Conservation (phyloP, 64 coral and sea anemone species). For the Hydrozoanthus tunicans region DNA sequence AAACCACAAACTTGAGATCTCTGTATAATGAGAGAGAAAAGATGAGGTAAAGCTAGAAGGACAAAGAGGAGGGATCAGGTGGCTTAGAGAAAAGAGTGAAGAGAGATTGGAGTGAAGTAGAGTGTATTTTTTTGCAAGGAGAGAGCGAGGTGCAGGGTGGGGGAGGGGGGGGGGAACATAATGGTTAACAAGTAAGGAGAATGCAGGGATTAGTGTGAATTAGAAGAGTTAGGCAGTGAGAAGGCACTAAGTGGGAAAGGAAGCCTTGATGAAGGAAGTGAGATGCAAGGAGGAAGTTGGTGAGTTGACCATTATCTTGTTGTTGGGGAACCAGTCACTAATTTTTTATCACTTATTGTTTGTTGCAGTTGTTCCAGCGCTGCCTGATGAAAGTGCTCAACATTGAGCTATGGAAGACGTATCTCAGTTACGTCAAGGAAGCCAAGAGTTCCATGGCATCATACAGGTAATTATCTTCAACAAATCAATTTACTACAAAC, state of each 20-base stretch:
- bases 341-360: not conserved
- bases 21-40: too few species aligned
- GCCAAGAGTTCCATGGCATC: conserved; percentile 93
- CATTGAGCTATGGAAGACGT: conserved; percentile 97
- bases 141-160: not conserved
- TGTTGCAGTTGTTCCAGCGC: conserved; percentile 89
- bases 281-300: not conserved
- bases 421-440: conserved; percentile 97
- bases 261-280: not conserved
- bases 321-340: not conserved
- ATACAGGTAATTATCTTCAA: not conserved
- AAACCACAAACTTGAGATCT: too few species aligned
- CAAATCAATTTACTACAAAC: not conserved
- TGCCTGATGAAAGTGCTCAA: conserved; percentile 99
- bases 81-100: not conserved
- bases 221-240: too few species aligned
- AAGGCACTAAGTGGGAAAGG: not conserved
- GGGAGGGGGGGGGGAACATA: not conserved
- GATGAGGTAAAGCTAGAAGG: too few species aligned
- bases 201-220: too few species aligned
- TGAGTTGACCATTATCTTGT: not conserved
- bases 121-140: not conserved
- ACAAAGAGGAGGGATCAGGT: too few species aligned
- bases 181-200: too few species aligned
- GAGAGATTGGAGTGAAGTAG: not conserved